Percentiles rank a stretch among this genome's conserved stretches.
Evolutionary conservation across 1,140 invertebrate species (phyloP).

Genomic region (Heliconius nattereri): DNA sequence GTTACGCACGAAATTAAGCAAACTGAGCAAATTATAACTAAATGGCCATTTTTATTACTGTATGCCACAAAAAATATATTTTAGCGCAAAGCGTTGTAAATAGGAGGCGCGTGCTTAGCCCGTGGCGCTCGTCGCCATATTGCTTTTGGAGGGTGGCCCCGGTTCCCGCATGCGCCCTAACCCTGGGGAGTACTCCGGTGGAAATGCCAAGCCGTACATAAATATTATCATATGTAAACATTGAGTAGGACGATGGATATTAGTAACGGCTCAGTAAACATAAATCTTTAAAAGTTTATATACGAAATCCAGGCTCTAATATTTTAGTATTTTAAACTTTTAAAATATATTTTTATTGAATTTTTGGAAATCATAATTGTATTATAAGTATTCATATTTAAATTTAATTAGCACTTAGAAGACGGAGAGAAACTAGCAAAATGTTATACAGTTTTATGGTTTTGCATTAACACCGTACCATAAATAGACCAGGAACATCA

Average conservation of each 20-base stretch:
- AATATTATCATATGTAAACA: conserved; percentile 25
- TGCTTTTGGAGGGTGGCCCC: conserved; percentile 59
- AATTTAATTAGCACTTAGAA: too few relatives aligned
- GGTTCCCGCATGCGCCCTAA: conserved; percentile 66
- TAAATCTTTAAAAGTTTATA: not conserved
- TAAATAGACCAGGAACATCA: too few relatives aligned
- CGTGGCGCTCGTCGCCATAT: conserved; percentile 74
- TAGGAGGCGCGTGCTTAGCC: conserved; percentile 69
- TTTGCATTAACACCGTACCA: too few relatives aligned
- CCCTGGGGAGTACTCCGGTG: conserved; percentile 46
- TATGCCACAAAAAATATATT: conserved; percentile 33
- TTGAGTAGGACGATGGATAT: not conserved
- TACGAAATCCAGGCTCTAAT: too few relatives aligned
- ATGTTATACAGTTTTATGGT: too few relatives aligned
- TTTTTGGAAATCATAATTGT: too few relatives aligned
- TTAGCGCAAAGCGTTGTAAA: conserved; percentile 53
- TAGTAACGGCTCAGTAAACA: not conserved
- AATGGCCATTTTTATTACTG: not conserved
- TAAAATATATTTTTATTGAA: too few relatives aligned
- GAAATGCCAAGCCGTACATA: conserved; percentile 31
- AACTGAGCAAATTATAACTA: conserved; percentile 11
- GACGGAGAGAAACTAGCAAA: too few relatives aligned
- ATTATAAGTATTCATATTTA: too few relatives aligned
- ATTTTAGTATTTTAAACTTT: too few relatives aligned
- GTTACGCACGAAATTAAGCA: not conserved